Percentiles rank a stretch among this genome's conserved stretches.
Evolutionary conservation across 2,113 vertebrate species (phyloP).

Genomic region (Parotia lawesii): DNA sequence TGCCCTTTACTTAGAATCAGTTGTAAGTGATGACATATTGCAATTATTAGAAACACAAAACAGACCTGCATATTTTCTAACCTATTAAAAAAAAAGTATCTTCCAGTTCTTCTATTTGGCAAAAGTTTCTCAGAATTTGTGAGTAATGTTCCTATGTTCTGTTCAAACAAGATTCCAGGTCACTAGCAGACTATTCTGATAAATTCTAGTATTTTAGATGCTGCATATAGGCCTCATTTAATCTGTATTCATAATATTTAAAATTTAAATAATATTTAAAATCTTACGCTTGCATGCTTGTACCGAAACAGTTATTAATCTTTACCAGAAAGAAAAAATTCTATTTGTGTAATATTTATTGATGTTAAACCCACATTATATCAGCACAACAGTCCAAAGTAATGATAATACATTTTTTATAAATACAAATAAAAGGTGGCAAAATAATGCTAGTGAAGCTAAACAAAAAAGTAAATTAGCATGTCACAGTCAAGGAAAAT

Average conservation of each 20-base stretch:
- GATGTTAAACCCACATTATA: constrained; percentile 88
- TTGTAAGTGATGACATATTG: neutral
- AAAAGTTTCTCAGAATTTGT: neutral
- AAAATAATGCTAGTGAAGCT: constrained; percentile 77
- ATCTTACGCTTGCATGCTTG: neutral
- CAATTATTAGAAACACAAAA: neutral
- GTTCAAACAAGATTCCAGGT: neutral
- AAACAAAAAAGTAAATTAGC: constrained; percentile 71
- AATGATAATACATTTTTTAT: constrained; percentile 80
- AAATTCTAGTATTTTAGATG: neutral
- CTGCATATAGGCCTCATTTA: neutral
- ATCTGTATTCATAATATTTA: neutral
- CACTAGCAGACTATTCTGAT: neutral
- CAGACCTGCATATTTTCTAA: neutral
- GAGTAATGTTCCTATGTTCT: neutral
- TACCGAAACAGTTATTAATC: neutral
- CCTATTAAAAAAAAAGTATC: neutral
- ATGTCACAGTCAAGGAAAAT: constrained; percentile 70
- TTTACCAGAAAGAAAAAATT: constrained; percentile 49
- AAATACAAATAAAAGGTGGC: constrained; percentile 84
- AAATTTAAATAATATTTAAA: neutral
- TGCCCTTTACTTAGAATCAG: neutral
- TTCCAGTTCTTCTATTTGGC: neutral
- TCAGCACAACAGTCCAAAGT: constrained; percentile 89
- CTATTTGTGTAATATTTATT: constrained; percentile 80